Conservation (phyloP, 1,140 invertebrate species). For the Zaprionus nigranus region DNA sequence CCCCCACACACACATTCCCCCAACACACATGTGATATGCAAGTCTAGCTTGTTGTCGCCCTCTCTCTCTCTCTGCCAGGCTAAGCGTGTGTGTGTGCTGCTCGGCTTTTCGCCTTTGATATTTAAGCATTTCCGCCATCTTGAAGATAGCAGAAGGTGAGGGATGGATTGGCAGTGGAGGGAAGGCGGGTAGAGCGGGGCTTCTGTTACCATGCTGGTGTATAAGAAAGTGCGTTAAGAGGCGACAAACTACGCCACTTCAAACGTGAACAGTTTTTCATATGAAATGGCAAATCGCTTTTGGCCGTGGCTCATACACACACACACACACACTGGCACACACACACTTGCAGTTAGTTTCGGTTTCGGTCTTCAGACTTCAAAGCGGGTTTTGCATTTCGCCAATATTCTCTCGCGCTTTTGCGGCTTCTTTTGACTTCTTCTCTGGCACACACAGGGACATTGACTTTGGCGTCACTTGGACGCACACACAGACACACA, state of each 20-base stretch:
- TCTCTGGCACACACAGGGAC: constrained; percentile 9
- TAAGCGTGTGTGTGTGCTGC: constrained; percentile 39
- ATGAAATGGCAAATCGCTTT: constrained; percentile 73
- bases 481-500: constrained; percentile 9
- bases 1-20: background rate
- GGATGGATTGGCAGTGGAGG: background rate
- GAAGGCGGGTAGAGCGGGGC: background rate
- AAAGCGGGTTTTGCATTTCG: constrained; percentile 78
- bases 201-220: constrained; percentile 10
- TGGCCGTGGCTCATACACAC: constrained; percentile 20
- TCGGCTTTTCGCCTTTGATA: constrained; percentile 76
- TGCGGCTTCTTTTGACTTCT: constrained; percentile 61
- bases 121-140: constrained; percentile 81
- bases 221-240: constrained; percentile 75
- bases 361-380: constrained; percentile 63
- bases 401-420: constrained; percentile 81
- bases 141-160: constrained; percentile 71
- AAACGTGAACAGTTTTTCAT: constrained; percentile 60
- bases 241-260: constrained; percentile 76
- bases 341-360: constrained; percentile 6
- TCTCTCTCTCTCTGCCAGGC: constrained; percentile 28
- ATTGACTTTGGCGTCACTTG: constrained; percentile 44
- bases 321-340: background rate
- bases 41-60: constrained; percentile 19
- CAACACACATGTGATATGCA: constrained; percentile 27